phyloP scores from a whole-genome alignment of 2,797 vertebrate species.

The Balearica regulorum region DNA sequence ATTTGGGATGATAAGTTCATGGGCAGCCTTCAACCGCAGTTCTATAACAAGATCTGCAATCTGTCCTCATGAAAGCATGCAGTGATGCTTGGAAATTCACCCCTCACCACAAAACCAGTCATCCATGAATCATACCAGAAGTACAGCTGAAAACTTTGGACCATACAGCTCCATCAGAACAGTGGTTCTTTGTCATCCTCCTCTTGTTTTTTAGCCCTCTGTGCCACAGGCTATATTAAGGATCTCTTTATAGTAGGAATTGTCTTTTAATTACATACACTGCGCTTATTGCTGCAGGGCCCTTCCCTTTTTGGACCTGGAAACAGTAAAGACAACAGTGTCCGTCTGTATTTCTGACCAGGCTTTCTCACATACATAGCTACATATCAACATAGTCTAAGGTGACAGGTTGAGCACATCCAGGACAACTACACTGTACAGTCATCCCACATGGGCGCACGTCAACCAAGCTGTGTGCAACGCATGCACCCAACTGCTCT shows the following conservation, averaged over 20 bases:
- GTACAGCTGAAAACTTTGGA: not conserved
- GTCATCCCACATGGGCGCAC: not conserved
- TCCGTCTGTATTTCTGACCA: not conserved
- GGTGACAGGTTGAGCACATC: accelerated
- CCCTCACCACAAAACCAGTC: not conserved
- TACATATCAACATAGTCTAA: not conserved
- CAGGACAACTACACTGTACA: not conserved
- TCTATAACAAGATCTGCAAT: not conserved
- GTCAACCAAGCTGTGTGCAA: not conserved
- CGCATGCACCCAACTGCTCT: not conserved
- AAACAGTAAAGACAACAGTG: not conserved
- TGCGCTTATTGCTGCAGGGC: accelerated
- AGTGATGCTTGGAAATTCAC: not conserved
- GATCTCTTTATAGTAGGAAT: not conserved
- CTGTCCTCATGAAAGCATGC: not conserved
- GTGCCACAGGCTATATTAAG: not conserved
- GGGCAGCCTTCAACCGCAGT: not conserved
- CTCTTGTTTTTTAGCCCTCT: not conserved
- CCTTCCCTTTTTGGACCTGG: not conserved
- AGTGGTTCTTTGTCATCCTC: not conserved
- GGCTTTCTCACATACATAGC: not conserved
- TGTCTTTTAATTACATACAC: not conserved
- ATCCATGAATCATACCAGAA: not conserved
- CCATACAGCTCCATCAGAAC: not conserved
- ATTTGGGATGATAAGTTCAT: not conserved